Percentiles rank a stretch among this genome's conserved stretches.
phyloP scores from a whole-genome alignment of 2,113 vertebrate species.

The Pelusios castaneus region DNA sequence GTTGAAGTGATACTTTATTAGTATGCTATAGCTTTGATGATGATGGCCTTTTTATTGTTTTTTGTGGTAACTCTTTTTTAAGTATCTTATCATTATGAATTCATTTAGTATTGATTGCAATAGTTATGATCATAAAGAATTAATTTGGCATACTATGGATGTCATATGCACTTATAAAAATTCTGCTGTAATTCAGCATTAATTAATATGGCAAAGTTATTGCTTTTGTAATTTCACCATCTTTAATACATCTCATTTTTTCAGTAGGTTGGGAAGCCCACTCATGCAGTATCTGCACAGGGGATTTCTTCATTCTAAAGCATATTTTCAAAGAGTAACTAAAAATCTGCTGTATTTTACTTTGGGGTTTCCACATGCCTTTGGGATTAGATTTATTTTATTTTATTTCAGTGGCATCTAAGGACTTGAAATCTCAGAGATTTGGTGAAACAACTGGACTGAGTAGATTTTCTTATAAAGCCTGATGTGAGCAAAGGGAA shows the following conservation, averaged over 20 bases:
- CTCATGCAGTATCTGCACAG: neutral
- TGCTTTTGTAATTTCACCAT: conserved; percentile 60
- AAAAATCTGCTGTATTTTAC: neutral
- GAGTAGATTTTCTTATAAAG: conserved; percentile 3
- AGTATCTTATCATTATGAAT: conserved; percentile 81
- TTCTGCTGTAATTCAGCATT: conserved; percentile 73
- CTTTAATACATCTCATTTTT: conserved; percentile 32
- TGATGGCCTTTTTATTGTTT: conserved; percentile 71
- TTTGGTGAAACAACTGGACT: neutral
- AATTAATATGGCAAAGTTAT: conserved; percentile 73
- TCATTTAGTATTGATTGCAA: conserved; percentile 81
- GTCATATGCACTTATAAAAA: conserved; percentile 71
- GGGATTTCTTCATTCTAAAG: conserved; percentile 1
- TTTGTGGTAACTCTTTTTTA: conserved; percentile 79
- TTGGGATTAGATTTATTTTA: neutral
- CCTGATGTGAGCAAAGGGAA: neutral
- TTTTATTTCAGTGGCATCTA: neutral
- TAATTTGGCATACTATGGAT: conserved; percentile 75
- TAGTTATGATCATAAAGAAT: conserved; percentile 81
- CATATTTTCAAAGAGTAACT: conserved; percentile 34
- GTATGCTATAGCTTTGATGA: conserved; percentile 55
- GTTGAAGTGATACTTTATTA: conserved; percentile 69
- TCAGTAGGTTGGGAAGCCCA: neutral
- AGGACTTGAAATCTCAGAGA: neutral
- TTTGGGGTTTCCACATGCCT: neutral